Conservation (phyloP, 2,113 vertebrate species). For the Sinocyclocheilus anophthalmus region DNA sequence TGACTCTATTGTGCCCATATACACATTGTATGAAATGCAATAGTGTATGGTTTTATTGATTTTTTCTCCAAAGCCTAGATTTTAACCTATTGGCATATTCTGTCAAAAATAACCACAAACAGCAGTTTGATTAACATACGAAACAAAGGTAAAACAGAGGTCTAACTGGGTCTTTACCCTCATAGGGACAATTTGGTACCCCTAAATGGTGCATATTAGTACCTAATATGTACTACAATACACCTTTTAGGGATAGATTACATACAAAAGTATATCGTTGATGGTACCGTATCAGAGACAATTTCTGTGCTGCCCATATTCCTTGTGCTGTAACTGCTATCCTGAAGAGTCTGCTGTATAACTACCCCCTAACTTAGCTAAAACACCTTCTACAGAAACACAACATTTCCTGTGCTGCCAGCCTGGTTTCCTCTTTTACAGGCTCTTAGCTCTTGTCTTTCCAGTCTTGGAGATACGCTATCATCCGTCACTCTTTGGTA, state of each 20-base stretch:
- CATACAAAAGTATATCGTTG: background rate
- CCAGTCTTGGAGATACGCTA: background rate
- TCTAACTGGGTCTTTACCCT: too few relatives aligned
- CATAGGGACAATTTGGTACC: background rate
- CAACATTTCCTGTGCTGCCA: conserved; percentile 44
- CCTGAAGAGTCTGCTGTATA: conserved; percentile 46
- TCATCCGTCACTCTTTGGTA: conserved; percentile 26
- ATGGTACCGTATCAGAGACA: background rate
- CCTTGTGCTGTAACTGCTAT: background rate
- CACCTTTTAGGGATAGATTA: background rate
- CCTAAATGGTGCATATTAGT: background rate
- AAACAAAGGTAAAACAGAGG: background rate
- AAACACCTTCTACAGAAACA: conserved; percentile 48
- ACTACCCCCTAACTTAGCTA: conserved; percentile 36
- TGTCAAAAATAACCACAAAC: too few relatives aligned
- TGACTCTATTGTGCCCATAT: background rate
- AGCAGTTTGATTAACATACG: background rate
- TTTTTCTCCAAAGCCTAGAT: too few relatives aligned
- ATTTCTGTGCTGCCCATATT: background rate
- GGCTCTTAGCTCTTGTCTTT: conserved; percentile 5
- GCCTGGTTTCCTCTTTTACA: conserved; percentile 1
- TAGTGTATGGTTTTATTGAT: too few relatives aligned
- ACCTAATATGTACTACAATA: background rate
- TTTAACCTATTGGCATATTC: too few relatives aligned
- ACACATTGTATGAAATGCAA: background rate